Percentiles rank a stretch among this genome's conserved stretches.
Conservation (phyloP, 2,888 invertebrate species). For the Aphodius sticticus region DNA sequence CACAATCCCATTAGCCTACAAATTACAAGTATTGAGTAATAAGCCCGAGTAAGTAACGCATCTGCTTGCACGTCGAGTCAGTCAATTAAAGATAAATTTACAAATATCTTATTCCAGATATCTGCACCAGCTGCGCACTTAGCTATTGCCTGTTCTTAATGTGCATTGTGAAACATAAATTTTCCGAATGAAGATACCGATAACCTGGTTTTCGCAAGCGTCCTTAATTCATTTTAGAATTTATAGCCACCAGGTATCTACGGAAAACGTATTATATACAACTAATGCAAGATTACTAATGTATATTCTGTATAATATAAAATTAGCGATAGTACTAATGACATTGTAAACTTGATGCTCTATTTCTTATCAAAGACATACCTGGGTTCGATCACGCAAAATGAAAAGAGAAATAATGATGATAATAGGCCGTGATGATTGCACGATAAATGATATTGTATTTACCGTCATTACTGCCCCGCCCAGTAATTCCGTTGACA, state of each 20-base stretch:
- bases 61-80: background rate
- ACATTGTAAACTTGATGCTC: conserved; percentile 18
- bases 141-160: background rate
- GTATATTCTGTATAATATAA: background rate
- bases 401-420: background rate
- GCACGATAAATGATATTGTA: background rate
- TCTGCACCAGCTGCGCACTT: background rate
- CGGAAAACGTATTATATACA: background rate
- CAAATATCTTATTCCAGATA: background rate
- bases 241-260: background rate
- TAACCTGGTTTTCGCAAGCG: background rate
- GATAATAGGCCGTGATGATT: background rate
- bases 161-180: background rate
- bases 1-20: background rate
- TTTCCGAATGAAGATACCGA: background rate
- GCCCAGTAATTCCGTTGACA: background rate
- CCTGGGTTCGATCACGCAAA: conserved; percentile 5
- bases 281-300: no score
- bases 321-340: background rate
- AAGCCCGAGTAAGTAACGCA: background rate
- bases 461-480: background rate
- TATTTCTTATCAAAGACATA: conserved; percentile 21
- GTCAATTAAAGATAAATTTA: background rate
- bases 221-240: background rate
- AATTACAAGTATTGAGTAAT: background rate